A percentile compares a stretch with the other conserved stretches of the same genome.
These are phyloP conservation scores for Nipponacmea schrenckii DNA, from an alignment of 2,888 invertebrate genomes.

Conservation along the genomic window DNA sequence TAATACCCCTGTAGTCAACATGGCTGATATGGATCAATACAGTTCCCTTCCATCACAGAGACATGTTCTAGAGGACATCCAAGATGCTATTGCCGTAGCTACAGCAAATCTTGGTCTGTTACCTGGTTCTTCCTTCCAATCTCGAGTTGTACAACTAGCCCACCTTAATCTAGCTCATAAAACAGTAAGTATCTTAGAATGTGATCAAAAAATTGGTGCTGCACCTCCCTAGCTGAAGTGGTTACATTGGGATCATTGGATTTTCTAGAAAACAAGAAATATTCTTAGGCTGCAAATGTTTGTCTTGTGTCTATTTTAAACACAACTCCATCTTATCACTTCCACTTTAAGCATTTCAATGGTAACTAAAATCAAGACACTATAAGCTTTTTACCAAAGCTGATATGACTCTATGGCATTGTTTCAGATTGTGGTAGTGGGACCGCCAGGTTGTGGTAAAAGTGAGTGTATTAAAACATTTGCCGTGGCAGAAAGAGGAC, in stretches of 20 bases:
- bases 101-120: slow-evolving; percentile 61
- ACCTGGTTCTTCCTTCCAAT: slow-evolving; percentile 63
- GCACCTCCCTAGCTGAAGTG: no score
- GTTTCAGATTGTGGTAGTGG: slow-evolving; percentile 60
- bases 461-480: slow-evolving; percentile 66
- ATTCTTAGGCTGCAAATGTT: no score
- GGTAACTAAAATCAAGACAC: no score
- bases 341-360: no score
- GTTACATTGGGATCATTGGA: no score
- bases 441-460: slow-evolving; percentile 65
- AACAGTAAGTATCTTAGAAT: slow-evolving; percentile 48
- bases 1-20: slow-evolving; percentile 58
- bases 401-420: background rate
- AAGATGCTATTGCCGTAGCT: slow-evolving; percentile 64
- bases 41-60: slow-evolving; percentile 41
- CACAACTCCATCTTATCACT: no score
- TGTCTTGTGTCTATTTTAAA: no score
- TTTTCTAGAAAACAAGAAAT: no score
- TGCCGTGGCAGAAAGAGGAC: slow-evolving; percentile 62
- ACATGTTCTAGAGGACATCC: slow-evolving; percentile 56
- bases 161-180: slow-evolving; percentile 62
- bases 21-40: slow-evolving; percentile 40
- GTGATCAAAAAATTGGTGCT: no score
- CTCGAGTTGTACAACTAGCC: slow-evolving; percentile 61
- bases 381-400: no score